Percentiles rank a stretch among this genome's conserved stretches.
Conservation (phyloP, 1,140 invertebrate species). For the Trissolcus basalis region DNA sequence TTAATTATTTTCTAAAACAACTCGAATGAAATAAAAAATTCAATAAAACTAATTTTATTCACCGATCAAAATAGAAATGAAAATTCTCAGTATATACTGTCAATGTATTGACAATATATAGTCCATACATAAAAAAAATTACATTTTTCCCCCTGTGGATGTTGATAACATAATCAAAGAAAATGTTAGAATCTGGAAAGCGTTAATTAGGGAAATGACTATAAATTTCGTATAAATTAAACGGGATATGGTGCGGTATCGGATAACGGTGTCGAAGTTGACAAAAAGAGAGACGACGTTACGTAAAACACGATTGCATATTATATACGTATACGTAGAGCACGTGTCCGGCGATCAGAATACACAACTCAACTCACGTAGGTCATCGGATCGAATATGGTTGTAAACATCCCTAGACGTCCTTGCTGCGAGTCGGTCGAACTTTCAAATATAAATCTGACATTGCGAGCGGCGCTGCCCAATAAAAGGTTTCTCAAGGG, state of each 20-base stretch:
- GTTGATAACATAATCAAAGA: no score
- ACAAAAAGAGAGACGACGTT: slow-evolving; percentile 27
- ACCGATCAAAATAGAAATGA: no score
- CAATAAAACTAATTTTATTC: no score
- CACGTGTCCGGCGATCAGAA: slow-evolving; percentile 45
- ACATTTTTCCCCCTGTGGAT: no score
- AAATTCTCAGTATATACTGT: background rate
- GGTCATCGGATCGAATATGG: slow-evolving; percentile 54
- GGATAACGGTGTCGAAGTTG: slow-evolving; percentile 8
- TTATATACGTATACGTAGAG: slow-evolving; percentile 34
- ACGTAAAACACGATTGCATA: slow-evolving; percentile 43
- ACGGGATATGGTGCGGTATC: no score
- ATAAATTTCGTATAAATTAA: no score
- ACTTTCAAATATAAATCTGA: slow-evolving; percentile 58
- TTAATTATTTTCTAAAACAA: no score
- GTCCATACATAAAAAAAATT: background rate
- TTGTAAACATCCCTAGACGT: slow-evolving; percentile 56
- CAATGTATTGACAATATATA: no score
- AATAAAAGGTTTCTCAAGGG: slow-evolving; percentile 58
- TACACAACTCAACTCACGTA: slow-evolving; percentile 46
- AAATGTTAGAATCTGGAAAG: no score
- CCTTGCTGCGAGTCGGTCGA: slow-evolving; percentile 52
- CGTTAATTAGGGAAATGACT: no score
- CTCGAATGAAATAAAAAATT: no score
- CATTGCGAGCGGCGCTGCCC: slow-evolving; percentile 28